Conservation (phyloP, 2,797 vertebrate genomes). For the Pseudotriccus pelzelni region DNA sequence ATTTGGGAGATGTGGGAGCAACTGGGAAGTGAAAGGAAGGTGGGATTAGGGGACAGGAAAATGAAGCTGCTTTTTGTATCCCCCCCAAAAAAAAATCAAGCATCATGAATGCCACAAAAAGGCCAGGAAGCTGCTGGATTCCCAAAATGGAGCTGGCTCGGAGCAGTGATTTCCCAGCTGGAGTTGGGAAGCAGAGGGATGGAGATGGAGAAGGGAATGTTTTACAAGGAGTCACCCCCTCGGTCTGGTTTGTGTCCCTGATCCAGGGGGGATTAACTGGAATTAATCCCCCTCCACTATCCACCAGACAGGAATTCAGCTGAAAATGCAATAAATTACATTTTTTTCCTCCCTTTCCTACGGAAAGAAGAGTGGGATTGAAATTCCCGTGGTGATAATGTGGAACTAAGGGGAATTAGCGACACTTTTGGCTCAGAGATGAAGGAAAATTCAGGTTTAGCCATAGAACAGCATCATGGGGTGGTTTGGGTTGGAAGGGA, state of each 20-base stretch:
- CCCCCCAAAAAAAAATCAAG: not conserved
- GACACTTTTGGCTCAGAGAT: not conserved
- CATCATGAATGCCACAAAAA: not conserved
- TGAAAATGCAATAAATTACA: not conserved
- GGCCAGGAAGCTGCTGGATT: not conserved
- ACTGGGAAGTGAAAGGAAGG: not conserved
- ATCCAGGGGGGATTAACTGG: not conserved
- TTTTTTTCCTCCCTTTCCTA: accelerated
- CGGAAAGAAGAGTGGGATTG: not conserved
- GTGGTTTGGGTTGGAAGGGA: not conserved
- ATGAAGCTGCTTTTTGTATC: not conserved
- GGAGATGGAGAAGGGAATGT: not conserved
- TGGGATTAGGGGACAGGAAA: accelerated
- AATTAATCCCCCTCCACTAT: not conserved
- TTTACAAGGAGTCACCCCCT: not conserved
- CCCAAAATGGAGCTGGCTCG: not conserved
- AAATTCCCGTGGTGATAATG: not conserved
- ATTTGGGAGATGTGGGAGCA: not conserved
- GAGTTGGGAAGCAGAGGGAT: not conserved
- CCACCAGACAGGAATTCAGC: not conserved
- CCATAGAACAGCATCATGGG: not conserved
- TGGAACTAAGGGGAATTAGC: not conserved
- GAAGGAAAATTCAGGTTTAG: not conserved
- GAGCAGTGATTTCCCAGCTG: not conserved
- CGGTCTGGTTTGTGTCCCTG: not conserved